Conservation (phyloP, 2,888 invertebrate species). For the Synergus japonicus region DNA sequence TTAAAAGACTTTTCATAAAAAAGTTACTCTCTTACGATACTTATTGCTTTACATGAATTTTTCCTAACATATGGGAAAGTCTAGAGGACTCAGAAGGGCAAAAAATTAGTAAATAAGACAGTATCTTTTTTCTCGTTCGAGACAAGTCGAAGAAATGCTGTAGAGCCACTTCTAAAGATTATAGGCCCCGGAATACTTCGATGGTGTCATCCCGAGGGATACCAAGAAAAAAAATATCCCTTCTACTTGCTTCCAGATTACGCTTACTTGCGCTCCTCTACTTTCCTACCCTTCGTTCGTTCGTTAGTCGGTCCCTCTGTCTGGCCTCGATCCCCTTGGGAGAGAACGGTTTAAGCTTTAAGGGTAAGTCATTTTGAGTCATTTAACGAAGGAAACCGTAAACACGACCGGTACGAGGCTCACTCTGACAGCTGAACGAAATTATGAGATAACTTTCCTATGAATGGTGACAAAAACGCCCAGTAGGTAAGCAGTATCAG, state of each 20-base stretch:
- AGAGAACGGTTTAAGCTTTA: slow-evolving; percentile 25
- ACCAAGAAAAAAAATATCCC: slow-evolving; percentile 19
- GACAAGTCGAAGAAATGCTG: slow-evolving; percentile 28
- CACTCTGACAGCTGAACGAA: slow-evolving; percentile 29
- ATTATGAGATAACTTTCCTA: slow-evolving; percentile 21
- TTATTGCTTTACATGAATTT: slow-evolving; percentile 11
- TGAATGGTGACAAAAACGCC: slow-evolving; percentile 16
- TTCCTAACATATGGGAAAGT: slow-evolving; percentile 15
- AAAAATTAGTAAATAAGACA: slow-evolving; percentile 29
- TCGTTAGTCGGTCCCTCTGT: slow-evolving; percentile 19
- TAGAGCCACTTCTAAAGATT: slow-evolving; percentile 22
- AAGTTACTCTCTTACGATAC: neutral
- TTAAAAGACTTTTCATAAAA: too few species aligned
- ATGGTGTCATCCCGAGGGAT: slow-evolving; percentile 35
- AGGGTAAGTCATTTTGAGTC: slow-evolving; percentile 36
- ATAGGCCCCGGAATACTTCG: slow-evolving; percentile 20
- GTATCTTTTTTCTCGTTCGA: slow-evolving; percentile 10
- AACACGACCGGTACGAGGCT: slow-evolving; percentile 1
- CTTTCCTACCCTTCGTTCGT: slow-evolving; percentile 24
- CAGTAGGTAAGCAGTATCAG: slow-evolving; percentile 27
- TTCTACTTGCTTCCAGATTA: slow-evolving; percentile 39
- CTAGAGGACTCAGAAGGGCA: neutral
- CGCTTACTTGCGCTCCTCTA: slow-evolving; percentile 26
- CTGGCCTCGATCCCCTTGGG: slow-evolving; percentile 33
- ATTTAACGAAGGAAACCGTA: slow-evolving; percentile 39